Evolutionary conservation across 2,113 vertebrate genomes (phyloP).

Genomic region (Dipodomys stephensi): DNA sequence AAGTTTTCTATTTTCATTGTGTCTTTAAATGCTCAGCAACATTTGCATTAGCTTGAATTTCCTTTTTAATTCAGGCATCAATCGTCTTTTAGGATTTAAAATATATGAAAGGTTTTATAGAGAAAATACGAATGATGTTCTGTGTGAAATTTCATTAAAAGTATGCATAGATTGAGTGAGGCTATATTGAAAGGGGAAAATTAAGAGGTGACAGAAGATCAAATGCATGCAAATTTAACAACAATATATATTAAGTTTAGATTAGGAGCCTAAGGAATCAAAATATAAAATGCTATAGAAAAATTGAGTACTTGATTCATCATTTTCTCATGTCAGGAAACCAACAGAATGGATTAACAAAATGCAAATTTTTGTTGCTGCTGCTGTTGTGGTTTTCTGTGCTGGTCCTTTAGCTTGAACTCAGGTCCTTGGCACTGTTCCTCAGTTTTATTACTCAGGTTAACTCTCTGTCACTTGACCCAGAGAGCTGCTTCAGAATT

Average conservation of each 20-base stretch:
- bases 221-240: background rate
- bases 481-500: too few species aligned
- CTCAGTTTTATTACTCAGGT: too few species aligned
- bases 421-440: too few species aligned
- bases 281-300: background rate
- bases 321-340: background rate
- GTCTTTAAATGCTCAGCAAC: background rate
- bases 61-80: background rate
- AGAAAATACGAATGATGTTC: background rate
- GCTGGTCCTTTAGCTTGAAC: too few species aligned
- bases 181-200: background rate
- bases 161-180: background rate
- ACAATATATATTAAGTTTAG: background rate
- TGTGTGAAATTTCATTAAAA: background rate
- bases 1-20: background rate
- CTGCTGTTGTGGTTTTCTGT: too few species aligned
- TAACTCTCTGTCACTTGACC: too few species aligned
- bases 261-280: background rate
- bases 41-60: background rate
- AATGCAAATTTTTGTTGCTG: background rate
- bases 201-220: background rate
- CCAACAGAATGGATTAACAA: background rate
- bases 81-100: background rate
- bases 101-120: conserved; percentile 19
- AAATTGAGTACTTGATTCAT: background rate